These are phyloP conservation scores for Micromesistius poutassou DNA, from an alignment of 2,797 vertebrate species.

Conservation along the genomic window DNA sequence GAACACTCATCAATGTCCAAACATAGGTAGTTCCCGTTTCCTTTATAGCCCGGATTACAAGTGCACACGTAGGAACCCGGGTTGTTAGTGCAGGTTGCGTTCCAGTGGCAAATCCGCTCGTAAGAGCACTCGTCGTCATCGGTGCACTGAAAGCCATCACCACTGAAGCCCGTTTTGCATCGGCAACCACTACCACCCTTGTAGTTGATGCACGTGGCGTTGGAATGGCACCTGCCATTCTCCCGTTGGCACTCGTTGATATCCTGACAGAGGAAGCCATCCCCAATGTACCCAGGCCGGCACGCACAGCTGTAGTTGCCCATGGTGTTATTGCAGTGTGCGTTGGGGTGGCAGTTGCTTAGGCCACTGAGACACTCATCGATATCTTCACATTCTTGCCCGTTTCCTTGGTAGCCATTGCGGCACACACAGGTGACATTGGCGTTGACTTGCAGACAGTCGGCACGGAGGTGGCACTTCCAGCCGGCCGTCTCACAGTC, in stretches of 20 bases:
- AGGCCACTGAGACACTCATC: constrained; percentile 71
- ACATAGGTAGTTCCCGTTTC: constrained; percentile 83
- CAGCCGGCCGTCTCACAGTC: constrained; percentile 64
- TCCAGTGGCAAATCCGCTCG: constrained; percentile 76
- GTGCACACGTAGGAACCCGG: constrained; percentile 77
- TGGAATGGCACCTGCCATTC: constrained; percentile 74
- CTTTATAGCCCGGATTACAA: constrained; percentile 79
- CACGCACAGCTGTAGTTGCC: constrained; percentile 77
- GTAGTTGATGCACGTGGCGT: constrained; percentile 70
- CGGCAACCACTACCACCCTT: constrained; percentile 69
- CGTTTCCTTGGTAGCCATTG: constrained; percentile 72
- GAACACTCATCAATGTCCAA: constrained; percentile 81
- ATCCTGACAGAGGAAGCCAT: constrained; percentile 73
- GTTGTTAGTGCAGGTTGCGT: constrained; percentile 79
- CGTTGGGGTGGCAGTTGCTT: constrained; percentile 66
- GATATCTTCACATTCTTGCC: constrained; percentile 69
- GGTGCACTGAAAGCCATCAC: constrained; percentile 69
- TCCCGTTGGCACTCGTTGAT: constrained; percentile 72
- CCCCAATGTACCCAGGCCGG: constrained; percentile 68
- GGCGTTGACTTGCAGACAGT: constrained; percentile 64
- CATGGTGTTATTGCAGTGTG: constrained; percentile 69
- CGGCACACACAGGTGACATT: constrained; percentile 68
- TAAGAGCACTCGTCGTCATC: constrained; percentile 73
- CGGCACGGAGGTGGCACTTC: constrained; percentile 64
- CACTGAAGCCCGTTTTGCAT: constrained; percentile 73